A percentile compares a stretch with the other conserved stretches of the same genome.
Evolutionary conservation across 1,140 invertebrate species (phyloP).

Genomic region (Physella acuta): DNA sequence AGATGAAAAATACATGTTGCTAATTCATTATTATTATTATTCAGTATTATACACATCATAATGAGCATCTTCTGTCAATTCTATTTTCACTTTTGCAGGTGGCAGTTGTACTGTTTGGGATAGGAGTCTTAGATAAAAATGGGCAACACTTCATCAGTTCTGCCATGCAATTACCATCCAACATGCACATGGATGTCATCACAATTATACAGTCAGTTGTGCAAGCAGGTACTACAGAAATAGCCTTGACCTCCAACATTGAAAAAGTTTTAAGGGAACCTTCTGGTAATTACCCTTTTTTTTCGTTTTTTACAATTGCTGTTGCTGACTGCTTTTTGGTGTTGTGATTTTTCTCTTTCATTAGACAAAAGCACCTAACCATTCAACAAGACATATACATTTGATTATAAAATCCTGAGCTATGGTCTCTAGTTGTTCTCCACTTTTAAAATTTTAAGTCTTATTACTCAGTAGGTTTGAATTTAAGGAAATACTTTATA

Average conservation of each 20-base stretch:
- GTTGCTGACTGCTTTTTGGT: too few relatives aligned
- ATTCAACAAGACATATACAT: too few relatives aligned
- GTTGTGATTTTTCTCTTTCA: too few relatives aligned
- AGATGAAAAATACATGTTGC: neutral
- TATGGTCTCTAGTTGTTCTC: too few relatives aligned
- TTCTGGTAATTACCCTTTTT: neutral
- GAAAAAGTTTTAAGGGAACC: conserved; percentile 11
- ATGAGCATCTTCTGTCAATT: neutral
- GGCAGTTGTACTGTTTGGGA: conserved; percentile 11
- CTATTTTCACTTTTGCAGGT: neutral
- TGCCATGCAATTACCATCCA: conserved; percentile 1
- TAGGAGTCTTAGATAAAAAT: conserved; percentile 23
- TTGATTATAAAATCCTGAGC: too few relatives aligned
- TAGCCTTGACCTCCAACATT: conserved; percentile 10
- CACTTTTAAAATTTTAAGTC: too few relatives aligned
- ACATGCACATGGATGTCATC: conserved; percentile 8
- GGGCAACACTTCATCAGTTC: conserved; percentile 7
- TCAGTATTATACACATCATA: neutral
- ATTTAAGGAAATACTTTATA: too few relatives aligned
- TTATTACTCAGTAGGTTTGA: too few relatives aligned
- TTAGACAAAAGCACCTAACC: too few relatives aligned
- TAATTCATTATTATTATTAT: neutral
- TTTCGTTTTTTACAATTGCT: too few relatives aligned
- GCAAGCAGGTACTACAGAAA: conserved; percentile 12
- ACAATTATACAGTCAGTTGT: conserved; percentile 18